These are phyloP conservation scores for Syndactyla subalaris DNA, from an alignment of 2,797 vertebrate species.

Conservation along the genomic window DNA sequence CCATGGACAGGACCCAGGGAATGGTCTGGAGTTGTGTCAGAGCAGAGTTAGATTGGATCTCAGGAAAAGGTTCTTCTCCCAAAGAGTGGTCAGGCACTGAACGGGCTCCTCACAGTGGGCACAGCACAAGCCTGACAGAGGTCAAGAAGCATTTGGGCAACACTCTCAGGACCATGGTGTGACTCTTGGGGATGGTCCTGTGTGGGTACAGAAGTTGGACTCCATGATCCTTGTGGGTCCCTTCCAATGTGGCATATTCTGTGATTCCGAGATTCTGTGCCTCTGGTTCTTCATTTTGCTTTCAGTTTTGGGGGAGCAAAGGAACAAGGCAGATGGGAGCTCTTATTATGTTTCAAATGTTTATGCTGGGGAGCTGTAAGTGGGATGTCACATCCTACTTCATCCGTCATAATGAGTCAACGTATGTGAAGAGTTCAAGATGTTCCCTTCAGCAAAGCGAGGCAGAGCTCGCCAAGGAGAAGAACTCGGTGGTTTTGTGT, in stretches of 20 bases:
- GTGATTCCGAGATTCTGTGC: background rate
- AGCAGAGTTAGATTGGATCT: background rate
- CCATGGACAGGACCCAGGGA: background rate
- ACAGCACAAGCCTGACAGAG: background rate
- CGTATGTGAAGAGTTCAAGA: slow-evolving; percentile 56
- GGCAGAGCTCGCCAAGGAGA: background rate
- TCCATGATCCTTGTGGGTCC: background rate
- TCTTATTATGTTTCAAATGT: slow-evolving; percentile 56
- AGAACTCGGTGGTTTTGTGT: background rate
- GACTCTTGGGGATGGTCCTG: background rate
- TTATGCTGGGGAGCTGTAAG: slow-evolving; percentile 55
- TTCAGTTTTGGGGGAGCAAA: slow-evolving; percentile 29
- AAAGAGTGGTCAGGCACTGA: background rate
- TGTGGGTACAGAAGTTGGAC: background rate
- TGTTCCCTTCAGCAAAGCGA: slow-evolving; percentile 59
- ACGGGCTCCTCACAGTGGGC: background rate
- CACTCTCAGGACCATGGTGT: background rate
- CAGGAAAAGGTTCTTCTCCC: background rate
- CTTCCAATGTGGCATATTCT: background rate
- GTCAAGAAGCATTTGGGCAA: background rate
- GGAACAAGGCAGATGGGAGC: slow-evolving; percentile 28
- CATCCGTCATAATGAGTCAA: slow-evolving; percentile 56
- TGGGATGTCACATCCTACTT: slow-evolving; percentile 65
- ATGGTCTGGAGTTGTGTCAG: background rate
- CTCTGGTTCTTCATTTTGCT: background rate